Evolutionary conservation across 2,888 invertebrate genomes (phyloP).

Genomic region (Drosophila hamatofila): DNA sequence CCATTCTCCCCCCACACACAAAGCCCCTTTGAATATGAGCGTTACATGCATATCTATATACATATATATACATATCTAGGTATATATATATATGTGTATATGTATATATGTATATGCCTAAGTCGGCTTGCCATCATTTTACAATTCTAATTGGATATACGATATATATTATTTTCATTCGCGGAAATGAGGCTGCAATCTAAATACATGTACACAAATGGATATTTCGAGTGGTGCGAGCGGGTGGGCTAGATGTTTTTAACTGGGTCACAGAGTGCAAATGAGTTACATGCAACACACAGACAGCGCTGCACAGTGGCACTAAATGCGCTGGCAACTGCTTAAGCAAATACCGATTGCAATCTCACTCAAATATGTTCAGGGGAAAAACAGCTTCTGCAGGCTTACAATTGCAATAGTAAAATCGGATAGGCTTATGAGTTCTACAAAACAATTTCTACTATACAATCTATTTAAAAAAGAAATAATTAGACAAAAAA

Average conservation of each 20-base stretch:
- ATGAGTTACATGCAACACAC: constrained; percentile 40
- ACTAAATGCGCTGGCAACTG: background rate
- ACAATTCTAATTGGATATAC: constrained; percentile 3
- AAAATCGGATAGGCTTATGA: background rate
- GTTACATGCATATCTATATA: background rate
- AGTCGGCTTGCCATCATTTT: background rate
- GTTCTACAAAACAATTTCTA: too few species aligned
- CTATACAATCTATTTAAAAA: too few species aligned
- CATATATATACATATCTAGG: too few species aligned
- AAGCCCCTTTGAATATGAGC: background rate
- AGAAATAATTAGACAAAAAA: too few species aligned
- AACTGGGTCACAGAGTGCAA: constrained; percentile 71
- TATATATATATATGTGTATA: background rate
- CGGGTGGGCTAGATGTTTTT: constrained; percentile 25
- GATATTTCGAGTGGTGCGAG: constrained; percentile 15
- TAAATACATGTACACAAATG: constrained; percentile 23
- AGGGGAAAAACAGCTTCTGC: background rate
- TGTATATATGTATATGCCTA: background rate
- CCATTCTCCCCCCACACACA: background rate
- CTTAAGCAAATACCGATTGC: background rate
- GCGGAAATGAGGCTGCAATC: constrained; percentile 23
- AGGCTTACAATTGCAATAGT: background rate
- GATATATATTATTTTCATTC: constrained; percentile 3
- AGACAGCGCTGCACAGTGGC: constrained; percentile 55
- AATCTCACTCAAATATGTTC: background rate